Base-by-base conservation (phyloP, 2,113 vertebrate species). In the Cathartes aura region DNA sequence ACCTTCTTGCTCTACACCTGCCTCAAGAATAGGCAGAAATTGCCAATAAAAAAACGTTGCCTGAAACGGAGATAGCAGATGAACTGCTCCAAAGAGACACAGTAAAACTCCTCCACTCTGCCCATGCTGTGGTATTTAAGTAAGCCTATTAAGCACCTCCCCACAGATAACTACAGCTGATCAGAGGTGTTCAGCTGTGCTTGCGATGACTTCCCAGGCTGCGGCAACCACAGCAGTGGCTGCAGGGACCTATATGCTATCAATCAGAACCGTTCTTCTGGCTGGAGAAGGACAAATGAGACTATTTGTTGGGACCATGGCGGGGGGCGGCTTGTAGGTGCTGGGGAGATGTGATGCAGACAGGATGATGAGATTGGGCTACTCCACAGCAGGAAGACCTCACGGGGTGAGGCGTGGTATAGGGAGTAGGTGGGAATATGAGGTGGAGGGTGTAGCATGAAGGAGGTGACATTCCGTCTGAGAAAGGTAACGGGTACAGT, bases 341-440 rank as follows among this genome's bases (percentile, higher is more conserved):
- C 56, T 47, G 42, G 4, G 7, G 34, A 45, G 50, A 40, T 58
- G 19, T 42, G 82, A 32, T 3, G 1, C 36, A 72, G 43, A 18
- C 26, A 68, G 56, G 34, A 43, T 42, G 23, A 26, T 52, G 56
- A 40, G 32, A 21, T 0, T 47, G 85, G 70, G 47, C 40, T 83
- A 8, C 43, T 91, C 59, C 1, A 1, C 55, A 70, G 45, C 60
- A 75, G n/a, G 36, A 63, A 87, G 26, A 52, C 12, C 52, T 90
- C 52, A 36, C 0, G 0, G 38, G 11, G 5, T 62, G 64, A 79
- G 42, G 8, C 36, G 45, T 70, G 50, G 18, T n/a, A n/a, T 9
- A 55, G 22, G 40, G n/a, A 79, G 15, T n/a, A 75, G 10, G 13
- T 72, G 47, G 55, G 21, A 89, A 26, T 19, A 32, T 16, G 72